Evolutionary conservation across 2,888 invertebrate species (phyloP).

Genomic region (Amitus sp.): DNA sequence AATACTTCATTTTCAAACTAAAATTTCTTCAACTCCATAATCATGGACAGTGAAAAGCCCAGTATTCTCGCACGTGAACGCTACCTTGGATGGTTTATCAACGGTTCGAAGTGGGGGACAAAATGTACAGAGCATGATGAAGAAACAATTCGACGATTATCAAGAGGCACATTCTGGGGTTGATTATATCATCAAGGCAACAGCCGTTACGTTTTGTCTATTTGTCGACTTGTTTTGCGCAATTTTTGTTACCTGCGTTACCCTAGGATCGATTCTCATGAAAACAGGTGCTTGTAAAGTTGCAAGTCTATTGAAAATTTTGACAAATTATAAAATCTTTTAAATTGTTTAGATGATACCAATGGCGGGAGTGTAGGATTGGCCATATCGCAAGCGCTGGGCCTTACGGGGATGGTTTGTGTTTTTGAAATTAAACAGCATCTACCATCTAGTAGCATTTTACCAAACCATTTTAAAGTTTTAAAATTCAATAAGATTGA

Average conservation of each 20-base stretch:
- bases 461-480: too few relatives aligned
- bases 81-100: constrained; percentile 84
- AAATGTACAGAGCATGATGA: constrained; percentile 72
- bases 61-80: constrained; percentile 89
- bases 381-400: constrained; percentile 76
- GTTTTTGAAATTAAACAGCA: too few relatives aligned
- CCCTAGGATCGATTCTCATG: not conserved
- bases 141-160: constrained; percentile 77
- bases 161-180: constrained; percentile 78
- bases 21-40: too few relatives aligned
- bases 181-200: constrained; percentile 73
- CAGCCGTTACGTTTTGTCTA: constrained; percentile 23
- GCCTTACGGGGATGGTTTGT: constrained; percentile 81
- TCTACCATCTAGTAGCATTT: too few relatives aligned
- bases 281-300: not conserved
- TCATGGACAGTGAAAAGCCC: constrained; percentile 82
- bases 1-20: not conserved
- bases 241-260: not conserved
- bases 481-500: too few relatives aligned
- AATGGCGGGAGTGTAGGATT: constrained; percentile 76
- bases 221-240: constrained; percentile 1
- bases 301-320: too few relatives aligned
- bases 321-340: constrained; percentile 7
- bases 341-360: constrained; percentile 11
- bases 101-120: constrained; percentile 86